A percentile compares a stretch with the other conserved stretches of the same genome.
Conservation (phyloP, 2,888 invertebrate genomes). For the Zonitis immaculata region DNA sequence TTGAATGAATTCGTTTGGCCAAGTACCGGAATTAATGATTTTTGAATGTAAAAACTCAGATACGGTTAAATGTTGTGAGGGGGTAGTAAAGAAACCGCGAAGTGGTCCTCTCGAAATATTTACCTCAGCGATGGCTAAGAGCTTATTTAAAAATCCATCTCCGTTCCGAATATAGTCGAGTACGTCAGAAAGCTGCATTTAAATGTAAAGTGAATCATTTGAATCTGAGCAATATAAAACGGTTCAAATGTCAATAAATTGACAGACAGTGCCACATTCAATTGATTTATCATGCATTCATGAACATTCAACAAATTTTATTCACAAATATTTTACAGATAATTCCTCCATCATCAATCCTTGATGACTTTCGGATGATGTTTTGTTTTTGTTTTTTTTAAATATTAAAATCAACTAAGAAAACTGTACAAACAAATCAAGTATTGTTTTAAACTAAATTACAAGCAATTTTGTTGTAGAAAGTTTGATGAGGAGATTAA, state of each 20-base stretch:
- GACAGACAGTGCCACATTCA: conserved; percentile 31
- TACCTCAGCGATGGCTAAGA: conserved; percentile 37
- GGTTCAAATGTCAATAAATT: conserved; percentile 32
- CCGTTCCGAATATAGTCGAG: conserved; percentile 40
- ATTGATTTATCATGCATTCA: conserved; percentile 34
- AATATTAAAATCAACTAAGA: too few species aligned
- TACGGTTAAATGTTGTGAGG: not conserved
- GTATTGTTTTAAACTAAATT: too few species aligned
- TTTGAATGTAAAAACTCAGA: conserved; percentile 12
- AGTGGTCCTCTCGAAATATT: conserved; percentile 35
- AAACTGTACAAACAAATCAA: too few species aligned
- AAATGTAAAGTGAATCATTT: conserved; percentile 45
- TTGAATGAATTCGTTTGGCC: conserved; percentile 13
- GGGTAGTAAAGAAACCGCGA: conserved; percentile 23
- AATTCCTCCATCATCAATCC: too few species aligned
- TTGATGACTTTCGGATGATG: too few species aligned
- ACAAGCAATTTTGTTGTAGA: too few species aligned
- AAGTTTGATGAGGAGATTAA: too few species aligned
- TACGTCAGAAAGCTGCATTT: conserved; percentile 42
- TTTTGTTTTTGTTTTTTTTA: too few species aligned
- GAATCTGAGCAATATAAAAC: conserved; percentile 44
- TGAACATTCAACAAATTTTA: conserved; percentile 21
- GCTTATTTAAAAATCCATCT: conserved; percentile 47
- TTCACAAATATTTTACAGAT: conserved; percentile 18
- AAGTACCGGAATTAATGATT: conserved; percentile 19